Evolutionary conservation across 2,113 vertebrate genomes (phyloP).

Genomic region (Daubentonia madagascariensis): DNA sequence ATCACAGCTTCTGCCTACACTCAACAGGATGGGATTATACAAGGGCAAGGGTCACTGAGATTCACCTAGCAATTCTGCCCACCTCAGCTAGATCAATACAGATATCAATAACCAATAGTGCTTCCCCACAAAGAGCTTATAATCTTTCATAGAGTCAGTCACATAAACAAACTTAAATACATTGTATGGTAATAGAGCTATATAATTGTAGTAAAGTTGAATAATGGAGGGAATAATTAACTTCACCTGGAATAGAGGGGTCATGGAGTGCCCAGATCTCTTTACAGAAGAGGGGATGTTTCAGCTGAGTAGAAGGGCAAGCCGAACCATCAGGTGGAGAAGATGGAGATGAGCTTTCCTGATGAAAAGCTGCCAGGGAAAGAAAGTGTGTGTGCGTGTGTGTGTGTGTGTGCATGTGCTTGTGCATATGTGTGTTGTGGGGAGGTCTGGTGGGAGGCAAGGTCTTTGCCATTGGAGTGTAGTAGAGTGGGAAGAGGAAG

Average conservation of each 20-base stretch:
- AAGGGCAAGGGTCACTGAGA: neutral
- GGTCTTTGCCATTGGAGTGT: neutral
- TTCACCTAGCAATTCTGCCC: neutral
- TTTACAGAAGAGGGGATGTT: neutral
- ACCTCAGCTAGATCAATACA: neutral
- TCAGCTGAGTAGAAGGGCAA: neutral
- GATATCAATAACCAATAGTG: neutral
- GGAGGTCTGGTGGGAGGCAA: accelerated
- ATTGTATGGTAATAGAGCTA: neutral
- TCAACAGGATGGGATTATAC: neutral
- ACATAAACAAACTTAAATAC: neutral
- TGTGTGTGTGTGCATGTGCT: neutral
- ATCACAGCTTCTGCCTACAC: neutral
- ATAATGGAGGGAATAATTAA: neutral
- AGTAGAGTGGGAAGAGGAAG: neutral
- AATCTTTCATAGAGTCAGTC: neutral
- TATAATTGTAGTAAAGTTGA: neutral
- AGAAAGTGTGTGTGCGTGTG: neutral
- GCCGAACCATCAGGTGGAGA: neutral
- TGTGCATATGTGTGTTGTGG: too few species aligned
- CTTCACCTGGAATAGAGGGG: neutral
- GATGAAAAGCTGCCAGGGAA: neutral
- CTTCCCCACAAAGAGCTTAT: neutral
- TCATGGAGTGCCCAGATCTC: neutral
- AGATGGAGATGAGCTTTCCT: neutral